These are phyloP conservation scores for Lontra canadensis DNA, from an alignment of 2,113 vertebrate species.

Conservation along the genomic window DNA sequence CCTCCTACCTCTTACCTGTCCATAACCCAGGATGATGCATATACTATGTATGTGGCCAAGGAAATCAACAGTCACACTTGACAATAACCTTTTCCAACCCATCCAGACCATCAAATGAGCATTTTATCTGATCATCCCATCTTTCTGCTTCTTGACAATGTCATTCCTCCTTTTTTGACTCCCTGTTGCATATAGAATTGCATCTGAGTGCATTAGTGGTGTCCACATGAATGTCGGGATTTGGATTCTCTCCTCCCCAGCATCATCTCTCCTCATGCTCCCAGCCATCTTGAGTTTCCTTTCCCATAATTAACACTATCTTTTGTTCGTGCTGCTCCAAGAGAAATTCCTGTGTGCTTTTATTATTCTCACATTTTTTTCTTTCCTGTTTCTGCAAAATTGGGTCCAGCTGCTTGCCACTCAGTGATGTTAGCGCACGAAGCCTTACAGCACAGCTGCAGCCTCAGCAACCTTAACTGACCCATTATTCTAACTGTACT, in stretches of 20 bases:
- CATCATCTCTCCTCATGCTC: neutral
- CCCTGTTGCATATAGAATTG: neutral
- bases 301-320: neutral
- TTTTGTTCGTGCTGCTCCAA: neutral
- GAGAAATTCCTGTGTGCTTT: neutral
- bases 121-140: neutral
- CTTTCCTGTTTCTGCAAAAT: neutral
- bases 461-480: neutral
- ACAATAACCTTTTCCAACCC: neutral
- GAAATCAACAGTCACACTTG: neutral
- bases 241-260: neutral
- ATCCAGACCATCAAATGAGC: neutral
- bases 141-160: neutral
- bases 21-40: no score
- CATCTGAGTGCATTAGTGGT: neutral
- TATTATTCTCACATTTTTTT: neutral
- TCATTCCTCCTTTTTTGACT: neutral
- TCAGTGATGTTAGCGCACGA: neutral
- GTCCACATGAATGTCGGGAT: neutral
- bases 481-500: neutral
- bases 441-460: neutral
- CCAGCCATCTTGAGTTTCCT: neutral
- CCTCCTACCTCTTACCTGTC: neutral
- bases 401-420: neutral
- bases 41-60: neutral